A percentile compares a stretch with the other conserved stretches of the same genome.
Evolutionary conservation across 2,888 invertebrate species (phyloP).

Genomic region (Smittia sp.): DNA sequence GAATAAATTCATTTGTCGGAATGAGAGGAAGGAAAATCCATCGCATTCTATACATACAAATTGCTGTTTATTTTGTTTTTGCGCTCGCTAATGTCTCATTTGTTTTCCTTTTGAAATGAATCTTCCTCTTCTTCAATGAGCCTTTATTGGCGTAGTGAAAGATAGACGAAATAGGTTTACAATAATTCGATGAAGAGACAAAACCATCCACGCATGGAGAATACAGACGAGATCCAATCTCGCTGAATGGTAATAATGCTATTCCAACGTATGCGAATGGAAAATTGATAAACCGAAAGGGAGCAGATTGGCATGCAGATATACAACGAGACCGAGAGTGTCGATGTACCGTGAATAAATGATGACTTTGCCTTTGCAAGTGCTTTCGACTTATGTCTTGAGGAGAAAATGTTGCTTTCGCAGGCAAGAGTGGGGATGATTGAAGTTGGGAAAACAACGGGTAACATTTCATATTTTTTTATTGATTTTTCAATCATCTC

Average conservation of each 20-base stretch:
- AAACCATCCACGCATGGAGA: background rate
- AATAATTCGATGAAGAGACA: constrained; percentile 33
- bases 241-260: constrained; percentile 23
- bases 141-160: background rate
- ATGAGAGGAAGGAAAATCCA: background rate
- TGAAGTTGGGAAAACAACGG: too few relatives aligned
- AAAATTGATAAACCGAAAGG: constrained; percentile 29
- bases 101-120: background rate
- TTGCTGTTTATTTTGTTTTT: constrained; percentile 16
- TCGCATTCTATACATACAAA: constrained; percentile 32
- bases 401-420: too few relatives aligned
- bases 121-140: background rate
- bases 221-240: constrained; percentile 17
- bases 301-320: background rate
- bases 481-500: too few relatives aligned
- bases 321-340: background rate
- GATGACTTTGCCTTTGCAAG: background rate
- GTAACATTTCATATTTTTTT: too few relatives aligned
- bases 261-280: constrained; percentile 7
- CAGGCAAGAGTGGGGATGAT: too few relatives aligned
- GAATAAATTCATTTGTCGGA: constrained; percentile 36
- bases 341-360: constrained; percentile 22
- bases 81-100: constrained; percentile 19
- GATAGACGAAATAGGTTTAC: background rate
- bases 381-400: too few relatives aligned